Evolutionary conservation across 1,140 invertebrate species (phyloP), one percentile per base, ranked within the genome.

Genomic region (Drosophila novamexicana): DNA sequence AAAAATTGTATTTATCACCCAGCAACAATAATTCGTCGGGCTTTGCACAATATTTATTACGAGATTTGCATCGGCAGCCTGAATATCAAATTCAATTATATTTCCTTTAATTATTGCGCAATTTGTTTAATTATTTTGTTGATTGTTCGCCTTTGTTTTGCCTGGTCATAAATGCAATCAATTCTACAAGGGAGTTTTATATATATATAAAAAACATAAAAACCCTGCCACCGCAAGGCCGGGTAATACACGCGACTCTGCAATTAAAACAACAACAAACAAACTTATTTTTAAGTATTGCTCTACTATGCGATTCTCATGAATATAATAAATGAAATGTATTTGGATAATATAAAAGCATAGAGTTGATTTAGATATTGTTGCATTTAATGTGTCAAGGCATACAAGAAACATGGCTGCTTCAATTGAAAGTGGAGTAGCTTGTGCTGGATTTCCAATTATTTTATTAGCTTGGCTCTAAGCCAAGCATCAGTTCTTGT

Each of bases 91-190:
- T 22, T 45, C 12, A 45, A 59, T 77, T 73, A 5, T 53, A 56
- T 63, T 16, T n/a, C 2, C 0, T n/a, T 40, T 45, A 65, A 76
- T 80, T 80, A 44, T 16, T 22, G 37, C 70, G 44, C 44, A 62
- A 79, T 62, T 76, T 65, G 14, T 14, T 52, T 37, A 70, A 81
- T 76, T 81, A 81, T 62, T 71, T 59, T 12, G 16, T 16, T 45
- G 22, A 56, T 64, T 61, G 42, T 40, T 42, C 44, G 32, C 18
- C 18, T 47, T 63, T 50, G 12, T 32, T 42, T 47, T 6, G n/a
- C 7, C 10, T 3, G 10, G 49, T 5, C 12, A 66, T 66, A 57
- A 58, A 57, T 66, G 22, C 40, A 39, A 10, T 6, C 22, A 10
- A 29, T 29, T 29, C 22, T 22, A 22, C 22, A 22, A 22, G 22